A percentile compares a stretch with the other conserved stretches of the same genome.
Conservation (phyloP, 2,797 vertebrate genomes). For the Phataginus tricuspis region DNA sequence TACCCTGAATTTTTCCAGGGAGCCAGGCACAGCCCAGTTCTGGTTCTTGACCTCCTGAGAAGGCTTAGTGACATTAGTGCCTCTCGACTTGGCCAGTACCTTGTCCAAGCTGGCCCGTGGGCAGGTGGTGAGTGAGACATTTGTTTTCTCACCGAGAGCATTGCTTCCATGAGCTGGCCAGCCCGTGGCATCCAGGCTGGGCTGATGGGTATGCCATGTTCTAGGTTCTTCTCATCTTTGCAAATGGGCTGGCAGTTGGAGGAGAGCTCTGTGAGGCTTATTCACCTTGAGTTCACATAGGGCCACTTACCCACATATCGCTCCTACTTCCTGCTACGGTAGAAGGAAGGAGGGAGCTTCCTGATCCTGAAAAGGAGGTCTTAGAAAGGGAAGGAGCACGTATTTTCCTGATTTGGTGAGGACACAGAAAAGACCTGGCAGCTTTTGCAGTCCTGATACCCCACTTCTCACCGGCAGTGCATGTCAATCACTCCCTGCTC, state of each 20-base stretch:
- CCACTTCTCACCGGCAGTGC: background rate
- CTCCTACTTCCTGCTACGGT: background rate
- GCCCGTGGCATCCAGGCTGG: background rate
- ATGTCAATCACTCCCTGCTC: accelerated
- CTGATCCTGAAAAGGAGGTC: background rate
- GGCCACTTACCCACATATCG: background rate
- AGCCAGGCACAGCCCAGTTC: background rate
- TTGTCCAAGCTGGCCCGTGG: background rate
- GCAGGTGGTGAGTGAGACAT: background rate
- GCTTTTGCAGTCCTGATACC: background rate
- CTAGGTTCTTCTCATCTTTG: background rate
- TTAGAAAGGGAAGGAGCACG: background rate
- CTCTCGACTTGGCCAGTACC: background rate
- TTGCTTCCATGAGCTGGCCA: background rate
- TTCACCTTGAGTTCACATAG: background rate
- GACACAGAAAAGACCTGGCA: background rate
- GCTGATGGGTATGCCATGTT: background rate
- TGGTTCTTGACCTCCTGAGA: background rate
- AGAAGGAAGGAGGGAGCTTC: background rate
- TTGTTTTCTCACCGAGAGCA: background rate
- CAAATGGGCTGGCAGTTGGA: background rate
- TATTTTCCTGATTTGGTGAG: background rate
- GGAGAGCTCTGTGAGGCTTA: background rate
- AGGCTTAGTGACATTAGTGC: background rate
- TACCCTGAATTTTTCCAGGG: background rate